phyloP scores from a whole-genome alignment of 2,797 vertebrate genomes.

The Paedocypris micromegethes region DNA sequence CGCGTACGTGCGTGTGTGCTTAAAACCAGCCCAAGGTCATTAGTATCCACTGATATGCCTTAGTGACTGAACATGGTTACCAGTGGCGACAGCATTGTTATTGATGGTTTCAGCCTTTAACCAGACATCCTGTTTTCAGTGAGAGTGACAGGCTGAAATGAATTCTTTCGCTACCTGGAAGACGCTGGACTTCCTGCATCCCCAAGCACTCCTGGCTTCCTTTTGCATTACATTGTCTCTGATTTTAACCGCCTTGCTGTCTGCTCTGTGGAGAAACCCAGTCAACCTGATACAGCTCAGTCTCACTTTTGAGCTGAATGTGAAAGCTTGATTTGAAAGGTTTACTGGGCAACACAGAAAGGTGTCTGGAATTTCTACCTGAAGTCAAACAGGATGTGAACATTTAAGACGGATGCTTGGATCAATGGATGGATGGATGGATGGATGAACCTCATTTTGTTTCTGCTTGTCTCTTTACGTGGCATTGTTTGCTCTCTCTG shows the following conservation, averaged over 20 bases:
- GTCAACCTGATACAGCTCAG: slow-evolving; percentile 2
- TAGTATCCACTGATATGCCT: slow-evolving; percentile 33
- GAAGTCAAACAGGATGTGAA: neutral
- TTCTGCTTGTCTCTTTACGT: too few species aligned
- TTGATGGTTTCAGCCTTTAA: slow-evolving; percentile 54
- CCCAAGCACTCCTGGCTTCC: slow-evolving; percentile 43
- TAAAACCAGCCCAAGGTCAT: slow-evolving; percentile 37
- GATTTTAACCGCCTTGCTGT: neutral
- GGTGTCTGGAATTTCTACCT: neutral
- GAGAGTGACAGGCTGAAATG: slow-evolving; percentile 65
- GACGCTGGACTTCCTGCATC: slow-evolving; percentile 56
- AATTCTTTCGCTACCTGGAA: slow-evolving; percentile 61
- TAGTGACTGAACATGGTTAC: slow-evolving; percentile 17
- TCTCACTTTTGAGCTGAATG: neutral
- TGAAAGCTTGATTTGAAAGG: slow-evolving; percentile 6
- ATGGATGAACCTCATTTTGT: too few species aligned
- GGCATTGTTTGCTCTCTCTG: too few species aligned
- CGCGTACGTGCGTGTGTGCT: neutral
- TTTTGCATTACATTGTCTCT: slow-evolving; percentile 2
- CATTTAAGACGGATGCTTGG: neutral
- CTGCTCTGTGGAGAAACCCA: slow-evolving; percentile 11
- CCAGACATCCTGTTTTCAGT: slow-evolving; percentile 56
- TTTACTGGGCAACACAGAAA: slow-evolving; percentile 12
- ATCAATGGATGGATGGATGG: too few species aligned
- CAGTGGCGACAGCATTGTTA: slow-evolving; percentile 38